Base-by-base conservation (phyloP, 2,888 invertebrate species). In the Frankliniella intonsa region DNA sequence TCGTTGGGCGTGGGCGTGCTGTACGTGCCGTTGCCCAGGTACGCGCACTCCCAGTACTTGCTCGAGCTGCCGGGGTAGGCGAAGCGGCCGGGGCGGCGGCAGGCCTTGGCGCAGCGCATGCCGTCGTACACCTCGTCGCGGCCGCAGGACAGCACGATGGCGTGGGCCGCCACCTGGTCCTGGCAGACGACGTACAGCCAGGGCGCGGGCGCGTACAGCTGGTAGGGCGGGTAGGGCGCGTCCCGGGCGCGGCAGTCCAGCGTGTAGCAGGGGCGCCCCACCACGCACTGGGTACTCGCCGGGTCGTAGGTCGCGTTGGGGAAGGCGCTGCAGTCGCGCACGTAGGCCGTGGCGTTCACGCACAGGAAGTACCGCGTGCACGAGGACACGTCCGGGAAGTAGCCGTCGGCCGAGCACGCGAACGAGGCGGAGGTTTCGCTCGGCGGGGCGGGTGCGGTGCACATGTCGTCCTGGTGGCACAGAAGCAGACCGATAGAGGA, bases 341-440 rank as follows among this genome's bases (percentile, higher is more conserved):
- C 11, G 69, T 69, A 69, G 0, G 69, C n/a, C 9, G 5, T 11
- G n/a, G 9, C 19, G 9, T 69, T 69, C 8, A 22, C 19, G 69
- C 69, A 69, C n/a, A 69, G 19, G 69, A n/a, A 69, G 22, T 69
- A 69, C 69, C 22, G n/a, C n/a, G 69, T 69, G 69, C 69, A 69
- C 9, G n/a, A n/a, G 22, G 69, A n/a, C 7, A 22, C 11, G 69
- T 69, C 22, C 7, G 69, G 69, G 69, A 9, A 69, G 69, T 22
- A 22, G 22, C 69, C 69, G 22, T 55, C 55, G 55, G 12, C 17
- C 14, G 55, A 12, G 17, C 55, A 55, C 55, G 3, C 14, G 55
- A 55, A 38, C 38, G 5, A 38, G 38, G 2, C 38, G 38, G 38
- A 38, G 38, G 38, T 38, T 38, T 5, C 38, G 5, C 38, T 38